phyloP scores from a whole-genome alignment of 2,797 vertebrate species.

The Heliangelus exortis region DNA sequence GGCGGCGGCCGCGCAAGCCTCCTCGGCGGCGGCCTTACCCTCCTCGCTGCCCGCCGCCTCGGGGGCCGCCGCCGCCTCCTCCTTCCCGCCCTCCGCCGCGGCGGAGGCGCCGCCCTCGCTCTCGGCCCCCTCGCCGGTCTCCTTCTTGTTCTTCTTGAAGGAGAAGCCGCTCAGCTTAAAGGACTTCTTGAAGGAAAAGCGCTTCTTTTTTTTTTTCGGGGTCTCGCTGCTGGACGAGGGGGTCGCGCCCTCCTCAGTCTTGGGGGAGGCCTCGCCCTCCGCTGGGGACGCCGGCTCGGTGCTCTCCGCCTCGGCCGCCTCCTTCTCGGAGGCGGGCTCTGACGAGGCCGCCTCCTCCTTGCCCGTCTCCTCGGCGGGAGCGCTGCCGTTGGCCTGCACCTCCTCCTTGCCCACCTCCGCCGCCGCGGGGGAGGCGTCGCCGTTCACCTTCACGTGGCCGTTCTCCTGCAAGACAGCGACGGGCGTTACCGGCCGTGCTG shows the following conservation, averaged over 20 bases:
- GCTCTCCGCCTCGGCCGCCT: conserved; percentile 80
- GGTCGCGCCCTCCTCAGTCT: conserved; percentile 84
- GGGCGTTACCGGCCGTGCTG: conserved; percentile 9
- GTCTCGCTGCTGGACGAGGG: conserved; percentile 88
- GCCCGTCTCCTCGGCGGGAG: conserved; percentile 79
- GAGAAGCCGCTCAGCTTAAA: conserved; percentile 96
- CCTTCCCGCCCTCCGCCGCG: conserved; percentile 77
- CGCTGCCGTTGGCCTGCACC: conserved; percentile 88
- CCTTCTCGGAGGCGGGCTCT: conserved; percentile 75
- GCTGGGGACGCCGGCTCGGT: conserved; percentile 83
- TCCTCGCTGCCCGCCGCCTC: conserved; percentile 71
- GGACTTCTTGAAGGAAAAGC: conserved; percentile 96
- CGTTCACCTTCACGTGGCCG: conserved; percentile 92
- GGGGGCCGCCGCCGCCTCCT: conserved; percentile 73
- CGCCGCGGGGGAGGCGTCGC: conserved; percentile 89
- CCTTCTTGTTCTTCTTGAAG: conserved; percentile 96
- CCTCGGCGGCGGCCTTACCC: conserved; percentile 78
- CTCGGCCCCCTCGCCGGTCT: conserved; percentile 86
- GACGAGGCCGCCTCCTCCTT: conserved; percentile 63
- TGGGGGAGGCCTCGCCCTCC: conserved; percentile 87
- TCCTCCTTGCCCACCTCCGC: conserved; percentile 90
- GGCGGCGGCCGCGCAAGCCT: conserved; percentile 60
- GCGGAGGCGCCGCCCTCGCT: conserved; percentile 73
- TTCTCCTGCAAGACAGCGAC: conserved; percentile 85
- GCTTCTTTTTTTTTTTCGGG: conserved; percentile 97